phyloP scores from a whole-genome alignment of 2,113 vertebrate genomes.

The Alligator sinensis region DNA sequence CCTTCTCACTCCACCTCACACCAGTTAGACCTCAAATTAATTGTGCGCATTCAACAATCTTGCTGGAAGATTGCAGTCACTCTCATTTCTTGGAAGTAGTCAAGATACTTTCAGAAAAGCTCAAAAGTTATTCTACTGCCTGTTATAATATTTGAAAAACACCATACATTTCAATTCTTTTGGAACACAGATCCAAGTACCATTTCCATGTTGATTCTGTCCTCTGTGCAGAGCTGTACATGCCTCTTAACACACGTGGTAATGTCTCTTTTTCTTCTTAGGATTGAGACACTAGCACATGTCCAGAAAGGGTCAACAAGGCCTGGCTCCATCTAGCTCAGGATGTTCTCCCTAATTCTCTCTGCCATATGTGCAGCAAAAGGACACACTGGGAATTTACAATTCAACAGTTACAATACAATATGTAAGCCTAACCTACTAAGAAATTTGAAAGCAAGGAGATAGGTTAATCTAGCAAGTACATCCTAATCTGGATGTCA shows the following conservation, averaged over 20 bases:
- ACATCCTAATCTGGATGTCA: fast-evolving
- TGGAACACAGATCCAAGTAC: neutral
- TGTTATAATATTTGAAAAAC: neutral
- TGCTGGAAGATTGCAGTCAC: neutral
- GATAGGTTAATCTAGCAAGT: neutral
- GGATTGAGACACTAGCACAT: fast-evolving
- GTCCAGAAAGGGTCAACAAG: neutral
- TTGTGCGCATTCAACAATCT: neutral
- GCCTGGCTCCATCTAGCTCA: neutral
- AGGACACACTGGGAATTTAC: neutral
- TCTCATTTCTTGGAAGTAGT: neutral
- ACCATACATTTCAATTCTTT: neutral
- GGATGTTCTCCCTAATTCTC: neutral
- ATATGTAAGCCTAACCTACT: neutral
- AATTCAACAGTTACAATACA: neutral
- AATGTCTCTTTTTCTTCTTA: neutral
- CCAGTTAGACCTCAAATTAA: neutral
- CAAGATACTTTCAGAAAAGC: neutral
- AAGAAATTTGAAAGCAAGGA: neutral
- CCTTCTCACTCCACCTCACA: neutral
- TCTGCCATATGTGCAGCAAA: fast-evolving
- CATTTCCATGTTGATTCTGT: neutral
- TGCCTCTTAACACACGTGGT: neutral
- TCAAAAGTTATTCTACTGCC: constrained; percentile 4
- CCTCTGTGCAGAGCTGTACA: neutral